Evolutionary conservation across 2,888 invertebrate genomes (phyloP), one percentile per base, ranked within the genome.

Genomic region (Seira musarum): DNA sequence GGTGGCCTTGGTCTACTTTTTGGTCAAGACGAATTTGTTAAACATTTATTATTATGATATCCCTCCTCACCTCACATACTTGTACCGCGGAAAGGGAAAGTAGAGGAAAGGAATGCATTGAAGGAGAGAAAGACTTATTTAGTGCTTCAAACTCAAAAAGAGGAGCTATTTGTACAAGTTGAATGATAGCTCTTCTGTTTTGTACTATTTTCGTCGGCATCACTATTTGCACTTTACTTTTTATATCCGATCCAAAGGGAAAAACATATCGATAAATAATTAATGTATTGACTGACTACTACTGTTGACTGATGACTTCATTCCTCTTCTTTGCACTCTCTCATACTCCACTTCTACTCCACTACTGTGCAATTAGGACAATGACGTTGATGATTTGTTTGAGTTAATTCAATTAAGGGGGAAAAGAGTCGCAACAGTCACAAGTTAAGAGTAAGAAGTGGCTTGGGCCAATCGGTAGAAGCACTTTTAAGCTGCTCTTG

Each of bases 321-420:
- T 40, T 40, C 40, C 40, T 13, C 13, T 40, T 40, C 40, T 8
- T n/a, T n/a, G n/a, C n/a, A n/a, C n/a, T n/a, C n/a, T n/a, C n/a
- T n/a, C n/a, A n/a, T n/a, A n/a, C n/a, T n/a, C n/a, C n/a, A n/a
- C n/a, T n/a, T n/a, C n/a, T n/a, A 40, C 40, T 40, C 40, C 13
- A 40, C 13, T 40, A 6, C 40, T 57, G 17, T 57, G 5, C 57
- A 57, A 57, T 57, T 57, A 57, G 57, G 57, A 57, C 3, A 57
- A 57, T 57, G 57, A 57, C 57, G 57, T 57, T 57, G 57, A 57
- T 57, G 57, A 57, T 57, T 57, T 57, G 57, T 57, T 10, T 17
- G 17, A 8, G 57, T n/a, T 57, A 57, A 57, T 57, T 57, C n/a
- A 57, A 57, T 57, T 57, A 57, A 57, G 57, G n/a, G n/a, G n/a